Conservation (phyloP, 2,888 invertebrate genomes). For the Erebia aethiops region DNA sequence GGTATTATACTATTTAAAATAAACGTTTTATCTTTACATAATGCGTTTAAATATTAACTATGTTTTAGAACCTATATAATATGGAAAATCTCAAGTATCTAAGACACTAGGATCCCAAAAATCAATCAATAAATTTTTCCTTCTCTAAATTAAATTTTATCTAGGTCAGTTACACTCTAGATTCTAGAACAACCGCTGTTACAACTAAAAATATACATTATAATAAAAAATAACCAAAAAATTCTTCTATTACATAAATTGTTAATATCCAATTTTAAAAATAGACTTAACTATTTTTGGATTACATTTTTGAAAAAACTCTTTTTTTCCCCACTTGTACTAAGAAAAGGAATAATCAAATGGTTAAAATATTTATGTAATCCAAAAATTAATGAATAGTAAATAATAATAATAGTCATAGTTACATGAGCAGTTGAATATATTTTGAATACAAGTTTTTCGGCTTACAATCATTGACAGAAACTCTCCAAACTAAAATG, state of each 20-base stretch:
- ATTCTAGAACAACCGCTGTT: not conserved
- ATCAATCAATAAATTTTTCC: too few species aligned
- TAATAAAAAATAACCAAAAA: not conserved
- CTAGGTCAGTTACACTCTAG: not conserved
- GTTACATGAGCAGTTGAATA: slow-evolving; percentile 11
- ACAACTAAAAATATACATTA: slow-evolving; percentile 1
- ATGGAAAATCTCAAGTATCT: not conserved
- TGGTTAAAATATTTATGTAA: not conserved
- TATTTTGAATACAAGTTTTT: not conserved
- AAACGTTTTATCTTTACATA: too few species aligned
- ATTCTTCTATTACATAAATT: slow-evolving; percentile 10
- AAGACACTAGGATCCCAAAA: too few species aligned
- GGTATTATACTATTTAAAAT: too few species aligned
- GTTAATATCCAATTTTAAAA: slow-evolving; percentile 6
- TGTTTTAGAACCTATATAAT: not conserved
- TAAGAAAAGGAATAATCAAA: not conserved
- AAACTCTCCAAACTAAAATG: not conserved
- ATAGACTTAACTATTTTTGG: not conserved
- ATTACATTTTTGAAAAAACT: slow-evolving; percentile 7
- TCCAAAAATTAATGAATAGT: slow-evolving; percentile 11
- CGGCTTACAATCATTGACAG: not conserved
- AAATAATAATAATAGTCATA: slow-evolving; percentile 8
- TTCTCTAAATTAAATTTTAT: too few species aligned
- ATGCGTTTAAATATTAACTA: too few species aligned
- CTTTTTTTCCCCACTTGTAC: too few species aligned